Conservation (phyloP, 2,888 invertebrate genomes). For the Amblyjoppa fuscipennis region DNA sequence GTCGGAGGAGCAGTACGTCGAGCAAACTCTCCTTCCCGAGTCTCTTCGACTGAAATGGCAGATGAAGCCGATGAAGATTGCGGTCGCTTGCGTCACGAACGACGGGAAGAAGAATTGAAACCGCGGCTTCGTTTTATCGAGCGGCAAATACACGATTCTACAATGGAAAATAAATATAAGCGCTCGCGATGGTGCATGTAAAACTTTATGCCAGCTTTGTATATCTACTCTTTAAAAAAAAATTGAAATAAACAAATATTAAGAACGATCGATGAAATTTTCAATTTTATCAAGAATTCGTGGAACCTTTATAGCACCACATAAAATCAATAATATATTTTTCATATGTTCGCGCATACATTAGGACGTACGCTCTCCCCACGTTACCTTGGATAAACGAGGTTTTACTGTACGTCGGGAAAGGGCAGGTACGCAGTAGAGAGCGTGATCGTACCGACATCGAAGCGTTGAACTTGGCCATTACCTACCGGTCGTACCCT, state of each 20-base stretch:
- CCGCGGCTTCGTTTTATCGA: not conserved
- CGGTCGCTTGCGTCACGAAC: constrained; percentile 75
- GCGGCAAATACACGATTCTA: not conserved
- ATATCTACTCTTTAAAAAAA: not conserved
- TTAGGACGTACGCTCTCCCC: no score
- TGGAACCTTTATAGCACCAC: not conserved
- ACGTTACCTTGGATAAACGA: no score
- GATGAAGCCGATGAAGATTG: constrained; percentile 72
- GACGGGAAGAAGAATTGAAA: constrained; percentile 66
- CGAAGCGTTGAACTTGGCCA: constrained; percentile 49
- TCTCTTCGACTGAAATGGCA: constrained; percentile 77
- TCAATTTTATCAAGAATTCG: not conserved
- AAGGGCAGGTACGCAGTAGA: constrained; percentile 5
- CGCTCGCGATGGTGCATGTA: not conserved
- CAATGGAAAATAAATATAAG: constrained; percentile 18
- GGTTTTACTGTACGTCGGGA: not conserved
- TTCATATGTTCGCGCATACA: no score
- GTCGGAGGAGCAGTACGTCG: constrained; percentile 64
- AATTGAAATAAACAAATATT: not conserved
- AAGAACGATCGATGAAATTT: not conserved
- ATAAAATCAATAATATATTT: not conserved
- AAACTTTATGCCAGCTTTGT: constrained; percentile 13
- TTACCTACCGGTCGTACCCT: constrained; percentile 7
- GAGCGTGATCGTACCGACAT: constrained; percentile 60
- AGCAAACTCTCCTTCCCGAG: constrained; percentile 74